These are phyloP conservation scores for Trinectes maculatus DNA, from an alignment of 2,113 vertebrate genomes.

Conservation along the genomic window DNA sequence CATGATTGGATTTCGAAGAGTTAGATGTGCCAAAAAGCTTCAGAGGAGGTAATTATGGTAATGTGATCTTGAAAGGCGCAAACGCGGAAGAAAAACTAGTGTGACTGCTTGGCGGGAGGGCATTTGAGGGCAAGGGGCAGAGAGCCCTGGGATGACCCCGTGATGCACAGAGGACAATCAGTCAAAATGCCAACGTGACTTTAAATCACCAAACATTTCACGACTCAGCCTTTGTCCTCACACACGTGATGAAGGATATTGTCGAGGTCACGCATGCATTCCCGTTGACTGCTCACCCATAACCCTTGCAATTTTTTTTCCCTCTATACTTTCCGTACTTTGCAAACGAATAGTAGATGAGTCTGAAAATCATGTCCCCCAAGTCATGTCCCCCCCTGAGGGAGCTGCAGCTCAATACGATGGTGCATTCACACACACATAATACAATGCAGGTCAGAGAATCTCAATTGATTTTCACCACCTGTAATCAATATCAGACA, in stretches of 20 bases:
- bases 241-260: constrained; percentile 43
- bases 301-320: constrained; percentile 14
- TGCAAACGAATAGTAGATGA: constrained; percentile 11
- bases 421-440: constrained; percentile 12
- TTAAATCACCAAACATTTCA: constrained; percentile 64
- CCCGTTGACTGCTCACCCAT: constrained; percentile 18
- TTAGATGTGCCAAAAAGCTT: constrained; percentile 46
- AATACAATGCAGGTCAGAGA: constrained; percentile 30
- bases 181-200: constrained; percentile 56
- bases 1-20: constrained; percentile 37
- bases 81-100: constrained; percentile 27
- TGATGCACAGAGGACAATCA: constrained; percentile 41
- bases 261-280: constrained; percentile 36
- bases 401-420: neutral
- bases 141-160: constrained; percentile 58
- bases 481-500: constrained; percentile 62
- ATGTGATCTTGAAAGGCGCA: constrained; percentile 56
- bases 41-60: constrained; percentile 56
- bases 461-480: constrained; percentile 54
- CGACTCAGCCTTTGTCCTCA: constrained; percentile 23
- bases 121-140: constrained; percentile 27
- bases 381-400: too few relatives aligned
- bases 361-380: too few relatives aligned
- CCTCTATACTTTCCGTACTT: too few relatives aligned
- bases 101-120: constrained; percentile 40